Conservation (phyloP, 53 echinoderm and acorn worm genomes). For the Apostichopus leukothele region DNA sequence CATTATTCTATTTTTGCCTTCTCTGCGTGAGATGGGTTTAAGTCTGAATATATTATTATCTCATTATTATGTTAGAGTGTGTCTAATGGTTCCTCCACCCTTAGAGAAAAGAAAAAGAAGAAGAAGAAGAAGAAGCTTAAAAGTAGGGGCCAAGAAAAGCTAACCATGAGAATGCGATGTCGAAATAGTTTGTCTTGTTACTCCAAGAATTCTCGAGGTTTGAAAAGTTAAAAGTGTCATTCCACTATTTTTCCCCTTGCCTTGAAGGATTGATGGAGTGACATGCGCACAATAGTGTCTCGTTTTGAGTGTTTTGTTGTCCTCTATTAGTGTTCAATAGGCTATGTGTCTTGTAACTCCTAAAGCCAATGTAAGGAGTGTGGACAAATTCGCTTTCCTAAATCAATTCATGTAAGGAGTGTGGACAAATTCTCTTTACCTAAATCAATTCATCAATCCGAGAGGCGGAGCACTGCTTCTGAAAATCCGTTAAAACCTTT, state of each 20-base stretch:
- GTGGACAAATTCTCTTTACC: neutral
- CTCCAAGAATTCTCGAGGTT: neutral
- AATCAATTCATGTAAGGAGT: too few species aligned
- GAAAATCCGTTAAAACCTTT: slow-evolving; percentile 34
- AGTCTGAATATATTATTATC: too few species aligned
- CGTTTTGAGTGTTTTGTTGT: slow-evolving; percentile 32
- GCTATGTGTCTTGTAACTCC: neutral
- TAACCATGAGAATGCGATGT: too few species aligned
- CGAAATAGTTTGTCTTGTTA: too few species aligned
- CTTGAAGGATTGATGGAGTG: neutral
- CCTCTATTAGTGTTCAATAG: slow-evolving; percentile 33
- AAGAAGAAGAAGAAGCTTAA: too few species aligned
- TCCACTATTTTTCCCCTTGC: neutral
- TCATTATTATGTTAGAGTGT: too few species aligned
- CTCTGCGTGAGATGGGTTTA: too few species aligned
- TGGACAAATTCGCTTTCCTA: neutral
- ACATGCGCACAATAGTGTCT: slow-evolving; percentile 35
- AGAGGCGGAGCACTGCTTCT: slow-evolving; percentile 45
- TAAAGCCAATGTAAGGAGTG: slow-evolving; percentile 6
- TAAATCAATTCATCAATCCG: slow-evolving; percentile 33
- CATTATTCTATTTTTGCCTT: too few species aligned
- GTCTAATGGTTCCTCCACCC: too few species aligned
- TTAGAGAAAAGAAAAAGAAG: too few species aligned
- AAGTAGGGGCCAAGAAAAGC: too few species aligned
- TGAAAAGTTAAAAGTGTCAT: slow-evolving; percentile 12